Conservation (phyloP, 1,140 invertebrate genomes). For the Araneus ventricosus region DNA sequence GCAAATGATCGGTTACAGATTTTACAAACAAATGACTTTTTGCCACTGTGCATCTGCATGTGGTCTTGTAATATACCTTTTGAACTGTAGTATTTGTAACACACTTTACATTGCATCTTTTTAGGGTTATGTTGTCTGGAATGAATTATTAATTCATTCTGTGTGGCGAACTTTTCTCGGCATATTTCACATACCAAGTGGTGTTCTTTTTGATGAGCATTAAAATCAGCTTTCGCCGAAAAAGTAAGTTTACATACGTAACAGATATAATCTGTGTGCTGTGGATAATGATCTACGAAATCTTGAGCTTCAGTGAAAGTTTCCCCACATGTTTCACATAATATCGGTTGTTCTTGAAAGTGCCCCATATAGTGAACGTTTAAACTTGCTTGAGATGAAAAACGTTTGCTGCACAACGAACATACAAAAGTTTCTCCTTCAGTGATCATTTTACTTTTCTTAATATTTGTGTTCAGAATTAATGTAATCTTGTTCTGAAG, state of each 20-base stretch:
- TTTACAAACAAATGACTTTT: neutral
- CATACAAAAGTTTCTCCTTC: neutral
- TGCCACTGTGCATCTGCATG: neutral
- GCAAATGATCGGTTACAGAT: neutral
- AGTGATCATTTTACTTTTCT: no score
- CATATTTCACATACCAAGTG: neutral
- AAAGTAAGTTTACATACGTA: neutral
- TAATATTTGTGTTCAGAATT: no score
- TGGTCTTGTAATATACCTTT: neutral
- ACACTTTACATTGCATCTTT: neutral
- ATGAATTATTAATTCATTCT: neutral
- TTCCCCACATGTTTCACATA: neutral
- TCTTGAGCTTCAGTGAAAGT: neutral
- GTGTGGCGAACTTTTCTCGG: neutral
- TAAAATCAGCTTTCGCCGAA: neutral
- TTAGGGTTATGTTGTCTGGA: neutral
- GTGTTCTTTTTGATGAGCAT: neutral
- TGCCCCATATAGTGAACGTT: neutral
- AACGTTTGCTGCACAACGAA: neutral
- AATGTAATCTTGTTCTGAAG: no score
- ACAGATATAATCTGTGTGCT: neutral
- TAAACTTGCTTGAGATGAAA: neutral
- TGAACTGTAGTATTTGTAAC: neutral
- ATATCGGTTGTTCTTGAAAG: neutral
- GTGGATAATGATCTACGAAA: neutral